Conservation (phyloP, 2,113 vertebrate species). For the Paratilapia polleni region DNA sequence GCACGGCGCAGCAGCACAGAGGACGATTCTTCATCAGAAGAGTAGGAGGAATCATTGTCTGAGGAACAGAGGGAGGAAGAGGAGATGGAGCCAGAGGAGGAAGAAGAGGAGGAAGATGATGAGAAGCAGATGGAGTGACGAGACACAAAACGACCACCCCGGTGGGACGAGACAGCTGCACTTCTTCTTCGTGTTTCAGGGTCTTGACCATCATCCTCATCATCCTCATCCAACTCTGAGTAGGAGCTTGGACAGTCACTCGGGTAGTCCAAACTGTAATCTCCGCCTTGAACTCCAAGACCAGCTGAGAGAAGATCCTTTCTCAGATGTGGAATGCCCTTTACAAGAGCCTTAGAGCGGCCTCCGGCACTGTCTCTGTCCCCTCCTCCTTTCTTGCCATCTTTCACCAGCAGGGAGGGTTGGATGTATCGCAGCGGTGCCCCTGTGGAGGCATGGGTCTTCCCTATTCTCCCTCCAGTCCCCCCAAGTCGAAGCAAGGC, state of each 20-base stretch:
- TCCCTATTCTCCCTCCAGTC: slow-evolving; percentile 79
- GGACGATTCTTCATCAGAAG: slow-evolving; percentile 93
- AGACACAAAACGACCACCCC: slow-evolving; percentile 87
- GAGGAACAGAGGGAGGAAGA: slow-evolving; percentile 96
- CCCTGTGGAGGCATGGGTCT: slow-evolving; percentile 68
- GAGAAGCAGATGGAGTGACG: slow-evolving; percentile 91
- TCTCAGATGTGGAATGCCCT: slow-evolving; percentile 80
- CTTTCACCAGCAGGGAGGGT: slow-evolving; percentile 81
- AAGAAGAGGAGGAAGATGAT: slow-evolving; percentile 92
- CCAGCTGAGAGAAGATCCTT: slow-evolving; percentile 79
- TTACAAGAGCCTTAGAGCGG: slow-evolving; percentile 74
- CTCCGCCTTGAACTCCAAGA: slow-evolving; percentile 72
- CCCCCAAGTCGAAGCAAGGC: slow-evolving; percentile 87
- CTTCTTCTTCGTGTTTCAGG: slow-evolving; percentile 64
- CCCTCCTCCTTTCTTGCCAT: slow-evolving; percentile 81
- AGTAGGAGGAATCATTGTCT: slow-evolving; percentile 95
- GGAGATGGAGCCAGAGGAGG: slow-evolving; percentile 92
- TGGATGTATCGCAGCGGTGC: slow-evolving; percentile 81
- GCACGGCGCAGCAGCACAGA: slow-evolving; percentile 90
- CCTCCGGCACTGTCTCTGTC: slow-evolving; percentile 64
- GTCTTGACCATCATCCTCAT: slow-evolving; percentile 84
- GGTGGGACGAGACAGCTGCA: slow-evolving; percentile 47
- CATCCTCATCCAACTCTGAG: slow-evolving; percentile 91
- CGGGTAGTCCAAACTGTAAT: slow-evolving; percentile 88
- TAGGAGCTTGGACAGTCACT: slow-evolving; percentile 95